Evolutionary conservation across 2,797 vertebrate species (phyloP).

Genomic region (Bradypodion pumilum): DNA sequence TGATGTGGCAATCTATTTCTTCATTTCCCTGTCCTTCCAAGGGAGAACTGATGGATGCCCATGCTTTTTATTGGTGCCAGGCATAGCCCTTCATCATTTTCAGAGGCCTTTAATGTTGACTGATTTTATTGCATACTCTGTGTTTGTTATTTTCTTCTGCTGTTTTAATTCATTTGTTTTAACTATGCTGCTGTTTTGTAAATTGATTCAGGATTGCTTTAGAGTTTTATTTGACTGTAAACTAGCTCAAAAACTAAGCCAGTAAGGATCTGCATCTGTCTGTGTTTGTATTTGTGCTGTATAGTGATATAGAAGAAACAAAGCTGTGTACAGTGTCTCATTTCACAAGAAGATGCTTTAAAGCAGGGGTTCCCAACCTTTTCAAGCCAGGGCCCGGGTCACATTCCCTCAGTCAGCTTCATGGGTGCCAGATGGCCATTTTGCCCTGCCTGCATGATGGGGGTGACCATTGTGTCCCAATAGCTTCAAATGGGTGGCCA

Average conservation of each 20-base stretch:
- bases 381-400: too few relatives aligned
- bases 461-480: too few relatives aligned
- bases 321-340: not conserved
- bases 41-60: not conserved
- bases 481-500: too few relatives aligned
- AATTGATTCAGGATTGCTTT: not conserved
- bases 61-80: not conserved
- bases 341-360: not conserved
- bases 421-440: too few relatives aligned
- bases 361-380: too few relatives aligned
- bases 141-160: not conserved
- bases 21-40: not conserved
- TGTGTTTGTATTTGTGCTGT: not conserved
- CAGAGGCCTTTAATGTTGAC: not conserved
- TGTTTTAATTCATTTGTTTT: not conserved
- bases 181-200: not conserved
- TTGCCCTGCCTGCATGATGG: too few relatives aligned
- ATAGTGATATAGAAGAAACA: not conserved
- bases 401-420: too few relatives aligned
- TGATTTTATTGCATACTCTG: not conserved
- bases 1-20: not conserved
- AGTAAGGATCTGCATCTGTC: not conserved
- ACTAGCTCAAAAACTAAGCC: not conserved
- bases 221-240: constrained; percentile 2
- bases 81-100: not conserved